Base-by-base conservation (phyloP, 2,888 invertebrate genomes). In the Drosophila mettleri region DNA sequence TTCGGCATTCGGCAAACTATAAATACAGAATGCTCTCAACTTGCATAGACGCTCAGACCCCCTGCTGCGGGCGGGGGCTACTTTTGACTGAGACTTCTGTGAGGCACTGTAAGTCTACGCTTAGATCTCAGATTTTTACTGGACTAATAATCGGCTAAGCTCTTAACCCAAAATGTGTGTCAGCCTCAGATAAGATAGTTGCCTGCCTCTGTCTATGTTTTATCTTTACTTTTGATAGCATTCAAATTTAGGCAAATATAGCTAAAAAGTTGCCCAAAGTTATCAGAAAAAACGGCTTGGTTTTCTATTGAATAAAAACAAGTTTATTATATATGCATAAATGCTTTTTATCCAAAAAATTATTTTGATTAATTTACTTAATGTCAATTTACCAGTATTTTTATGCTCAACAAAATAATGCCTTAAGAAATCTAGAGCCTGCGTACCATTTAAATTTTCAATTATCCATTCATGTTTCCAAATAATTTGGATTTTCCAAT, bases 21-120 rank as follows among this genome's bases (percentile, higher is more conserved):
- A 69, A 70, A 85, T 78, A 85, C 55, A 31, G 53, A 59, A 66
- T 84, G 60, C 66, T 55, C 69, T 78, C 78, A 69, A 1, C 51
- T 4, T 6, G 5, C 29, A 29, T 2, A 8, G 20, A 6, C 12
- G 41, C 38, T 27, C n/a, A 5, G 16, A 60, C n/a, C 46, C 18
- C 43, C 61, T 38, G 31, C 29, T 8, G n/a, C 46, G 46, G 31
- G 46, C 24, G 27, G 60, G n/a, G n/a, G n/a, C n/a, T 45, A 12
- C 34, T 9, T n/a, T n/a, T 3, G 18, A 16, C 45, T 9, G 0
- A n/a, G 18, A 45, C 24, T 27, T 10, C 5, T 10, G 6, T 14
- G 22, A 10, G 20, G 31, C 46, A 48, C 46, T 48, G 46, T 48
- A 20, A 31, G 12, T 20, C 31, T 8, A 8, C 14, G 12, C 18